A percentile compares a stretch with the other conserved stretches of the same genome.
These are phyloP conservation scores for Pollenia griseotomentosa DNA, from an alignment of 2,888 invertebrate genomes.

Conservation along the genomic window DNA sequence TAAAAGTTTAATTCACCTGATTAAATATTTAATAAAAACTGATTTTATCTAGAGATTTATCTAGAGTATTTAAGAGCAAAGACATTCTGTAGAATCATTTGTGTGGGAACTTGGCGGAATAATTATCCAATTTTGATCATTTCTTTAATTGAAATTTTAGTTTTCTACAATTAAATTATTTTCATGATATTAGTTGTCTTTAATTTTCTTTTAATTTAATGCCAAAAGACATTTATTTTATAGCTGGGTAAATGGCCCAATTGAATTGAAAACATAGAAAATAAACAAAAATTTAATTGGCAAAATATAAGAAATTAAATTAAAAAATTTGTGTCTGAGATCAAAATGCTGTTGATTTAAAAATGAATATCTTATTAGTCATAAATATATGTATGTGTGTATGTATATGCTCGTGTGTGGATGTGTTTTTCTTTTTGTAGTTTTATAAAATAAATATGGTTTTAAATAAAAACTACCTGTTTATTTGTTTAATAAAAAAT, in stretches of 20 bases:
- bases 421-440: not conserved
- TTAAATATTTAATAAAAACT: too few relatives aligned
- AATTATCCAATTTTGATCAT: too few relatives aligned
- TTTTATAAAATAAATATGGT: conserved; percentile 13
- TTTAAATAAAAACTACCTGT: conserved; percentile 16
- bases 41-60: too few relatives aligned
- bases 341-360: not conserved
- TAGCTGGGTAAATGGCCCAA: conserved; percentile 53
- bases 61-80: too few relatives aligned
- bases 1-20: too few relatives aligned
- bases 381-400: not conserved
- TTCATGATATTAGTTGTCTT: not conserved
- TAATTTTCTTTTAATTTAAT: conserved; percentile 25
- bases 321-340: not conserved
- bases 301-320: conserved; percentile 10
- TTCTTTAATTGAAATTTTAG: not conserved
- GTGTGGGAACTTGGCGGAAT: too few relatives aligned
- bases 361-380: conserved; percentile 10
- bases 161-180: not conserved
- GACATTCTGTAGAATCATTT: too few relatives aligned
- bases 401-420: not conserved
- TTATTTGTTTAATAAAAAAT: conserved; percentile 22
- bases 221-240: conserved; percentile 23
- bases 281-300: not conserved
- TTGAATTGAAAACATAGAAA: conserved; percentile 12